phyloP scores from a whole-genome alignment of 2,888 invertebrate species.

The Leptogaster cylindrica region DNA sequence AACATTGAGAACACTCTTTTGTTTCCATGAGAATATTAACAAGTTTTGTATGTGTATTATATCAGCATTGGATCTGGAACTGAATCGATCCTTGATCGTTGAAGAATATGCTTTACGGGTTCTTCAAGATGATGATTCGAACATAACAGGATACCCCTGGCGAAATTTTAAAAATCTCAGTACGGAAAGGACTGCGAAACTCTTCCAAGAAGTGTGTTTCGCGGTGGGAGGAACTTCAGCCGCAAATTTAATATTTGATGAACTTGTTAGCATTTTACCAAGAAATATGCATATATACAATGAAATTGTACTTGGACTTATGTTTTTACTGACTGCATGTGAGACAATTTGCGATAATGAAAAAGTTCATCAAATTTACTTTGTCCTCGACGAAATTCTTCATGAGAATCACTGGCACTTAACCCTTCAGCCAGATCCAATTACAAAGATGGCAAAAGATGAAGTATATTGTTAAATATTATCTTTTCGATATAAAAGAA shows the following conservation, averaged over 20 bases:
- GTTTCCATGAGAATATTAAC: slow-evolving; percentile 64
- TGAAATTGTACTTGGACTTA: slow-evolving; percentile 64
- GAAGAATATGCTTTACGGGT: slow-evolving; percentile 62
- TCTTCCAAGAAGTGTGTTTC: slow-evolving; percentile 66
- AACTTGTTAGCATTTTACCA: slow-evolving; percentile 67
- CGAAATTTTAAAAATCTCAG: slow-evolving; percentile 69
- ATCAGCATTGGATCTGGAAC: slow-evolving; percentile 65
- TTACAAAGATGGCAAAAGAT: slow-evolving; percentile 51
- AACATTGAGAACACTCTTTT: slow-evolving; percentile 67
- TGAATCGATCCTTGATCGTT: slow-evolving; percentile 62
- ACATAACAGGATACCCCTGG: slow-evolving; percentile 65
- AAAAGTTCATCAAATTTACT: slow-evolving; percentile 50
- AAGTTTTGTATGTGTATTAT: slow-evolving; percentile 67
- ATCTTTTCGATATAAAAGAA: neutral
- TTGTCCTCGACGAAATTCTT: slow-evolving; percentile 55
- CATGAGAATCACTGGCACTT: slow-evolving; percentile 58
- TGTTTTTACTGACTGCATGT: slow-evolving; percentile 51
- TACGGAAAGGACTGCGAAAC: slow-evolving; percentile 60
- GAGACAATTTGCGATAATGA: slow-evolving; percentile 23
- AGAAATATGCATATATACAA: slow-evolving; percentile 64
- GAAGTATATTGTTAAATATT: slow-evolving; percentile 50
- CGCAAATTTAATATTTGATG: slow-evolving; percentile 67
- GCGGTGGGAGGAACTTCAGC: slow-evolving; percentile 66
- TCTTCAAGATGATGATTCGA: slow-evolving; percentile 58
- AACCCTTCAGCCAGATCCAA: slow-evolving; percentile 55